Percentiles rank a stretch among this genome's conserved stretches.
phyloP scores from a whole-genome alignment of 2,888 invertebrate genomes.

The Orchesellides sinensis region DNA sequence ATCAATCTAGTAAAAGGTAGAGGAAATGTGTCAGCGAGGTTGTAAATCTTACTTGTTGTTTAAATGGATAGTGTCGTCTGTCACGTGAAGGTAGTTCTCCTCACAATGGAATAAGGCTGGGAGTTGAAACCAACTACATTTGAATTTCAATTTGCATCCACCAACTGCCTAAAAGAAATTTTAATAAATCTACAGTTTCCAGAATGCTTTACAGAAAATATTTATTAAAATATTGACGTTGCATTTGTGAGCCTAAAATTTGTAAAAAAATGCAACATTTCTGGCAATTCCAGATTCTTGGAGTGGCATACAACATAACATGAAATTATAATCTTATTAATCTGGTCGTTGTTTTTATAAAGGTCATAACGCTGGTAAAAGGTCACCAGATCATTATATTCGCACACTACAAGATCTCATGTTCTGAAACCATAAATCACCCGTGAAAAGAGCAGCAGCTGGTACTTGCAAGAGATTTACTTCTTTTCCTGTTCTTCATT shows the following conservation, averaged over 20 bases:
- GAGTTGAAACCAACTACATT: constrained; percentile 71
- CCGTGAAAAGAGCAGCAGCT: not conserved
- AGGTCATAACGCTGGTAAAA: not conserved
- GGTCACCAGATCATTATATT: constrained; percentile 33
- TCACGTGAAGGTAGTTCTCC: constrained; percentile 70
- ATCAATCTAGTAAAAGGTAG: not conserved
- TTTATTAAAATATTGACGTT: too few relatives aligned
- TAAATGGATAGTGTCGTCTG: constrained; percentile 58
- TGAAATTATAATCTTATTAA: not conserved
- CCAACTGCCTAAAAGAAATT: constrained; percentile 60
- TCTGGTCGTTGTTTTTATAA: not conserved
- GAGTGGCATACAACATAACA: not conserved
- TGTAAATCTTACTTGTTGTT: constrained; percentile 60
- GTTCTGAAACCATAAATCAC: constrained; percentile 39
- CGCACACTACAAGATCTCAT: constrained; percentile 15
- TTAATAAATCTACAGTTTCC: not conserved
- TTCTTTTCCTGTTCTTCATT: not conserved
- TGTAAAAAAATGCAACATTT: not conserved
- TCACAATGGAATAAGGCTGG: constrained; percentile 72
- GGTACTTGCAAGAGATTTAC: not conserved
- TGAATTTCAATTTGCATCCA: constrained; percentile 69
- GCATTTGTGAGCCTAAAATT: too few relatives aligned
- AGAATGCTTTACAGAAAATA: not conserved
- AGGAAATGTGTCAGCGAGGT: not conserved
- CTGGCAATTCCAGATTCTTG: not conserved